Conservation (phyloP, 92 coral and sea anemone species). For the Plumapathes pennacea region DNA sequence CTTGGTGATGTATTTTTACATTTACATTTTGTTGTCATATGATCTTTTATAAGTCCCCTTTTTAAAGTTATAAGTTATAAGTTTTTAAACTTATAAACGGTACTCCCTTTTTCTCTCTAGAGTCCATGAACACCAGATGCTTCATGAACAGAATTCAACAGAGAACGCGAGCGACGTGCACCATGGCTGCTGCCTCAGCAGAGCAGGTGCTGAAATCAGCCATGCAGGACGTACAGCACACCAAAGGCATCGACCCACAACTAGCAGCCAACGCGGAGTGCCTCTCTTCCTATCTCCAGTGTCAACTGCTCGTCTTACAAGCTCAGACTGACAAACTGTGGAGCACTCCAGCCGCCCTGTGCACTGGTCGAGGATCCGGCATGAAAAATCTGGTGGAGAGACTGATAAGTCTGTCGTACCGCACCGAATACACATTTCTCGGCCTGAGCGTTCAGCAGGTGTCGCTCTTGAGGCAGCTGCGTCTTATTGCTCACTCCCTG, state of each 20-base stretch:
- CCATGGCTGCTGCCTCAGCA: slow-evolving; percentile 44
- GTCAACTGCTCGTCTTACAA: slow-evolving; percentile 69
- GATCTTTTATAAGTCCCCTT: no score
- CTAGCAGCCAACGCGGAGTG: slow-evolving; percentile 77
- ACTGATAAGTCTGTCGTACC: slow-evolving; percentile 76
- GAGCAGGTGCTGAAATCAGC: slow-evolving; percentile 63
- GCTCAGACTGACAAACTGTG: slow-evolving; percentile 84
- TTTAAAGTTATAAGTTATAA: no score
- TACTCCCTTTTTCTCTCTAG: slow-evolving; percentile 1
- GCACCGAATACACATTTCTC: slow-evolving; percentile 70
- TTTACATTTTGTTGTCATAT: no score
- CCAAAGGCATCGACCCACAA: slow-evolving; percentile 61
- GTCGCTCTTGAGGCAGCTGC: slow-evolving; percentile 66
- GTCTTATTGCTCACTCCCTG: slow-evolving; percentile 84
- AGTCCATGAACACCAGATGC: slow-evolving; percentile 24
- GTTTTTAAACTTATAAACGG: no score
- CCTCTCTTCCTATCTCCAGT: slow-evolving; percentile 73
- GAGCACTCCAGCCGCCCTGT: slow-evolving; percentile 77
- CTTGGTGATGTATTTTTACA: no score
- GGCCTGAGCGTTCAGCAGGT: slow-evolving; percentile 81
- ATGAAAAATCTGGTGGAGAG: slow-evolving; percentile 63
- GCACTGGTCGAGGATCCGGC: slow-evolving; percentile 77
- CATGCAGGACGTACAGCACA: slow-evolving; percentile 76
- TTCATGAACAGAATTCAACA: slow-evolving; percentile 63
- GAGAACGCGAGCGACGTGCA: slow-evolving; percentile 41